These are phyloP conservation scores for Phalacrocorax pelagicus DNA, from an alignment of 2,113 vertebrate species.

Conservation along the genomic window DNA sequence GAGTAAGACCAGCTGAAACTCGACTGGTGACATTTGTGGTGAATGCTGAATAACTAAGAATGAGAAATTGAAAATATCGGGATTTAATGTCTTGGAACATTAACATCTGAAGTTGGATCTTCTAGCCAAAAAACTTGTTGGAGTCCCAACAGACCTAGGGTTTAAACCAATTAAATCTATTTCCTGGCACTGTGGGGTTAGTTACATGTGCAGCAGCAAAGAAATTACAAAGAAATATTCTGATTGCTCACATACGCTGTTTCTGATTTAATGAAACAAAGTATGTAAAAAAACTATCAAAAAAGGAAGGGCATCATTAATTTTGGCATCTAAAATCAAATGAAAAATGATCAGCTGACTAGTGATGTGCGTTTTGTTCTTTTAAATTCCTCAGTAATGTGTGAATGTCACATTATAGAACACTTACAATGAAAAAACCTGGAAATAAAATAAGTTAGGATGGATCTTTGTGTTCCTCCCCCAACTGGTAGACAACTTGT, in stretches of 20 bases:
- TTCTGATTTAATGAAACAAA: constrained; percentile 45
- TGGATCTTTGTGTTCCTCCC: constrained; percentile 56
- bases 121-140: not conserved
- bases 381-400: constrained; percentile 60
- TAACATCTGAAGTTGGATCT: not conserved
- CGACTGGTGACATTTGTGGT: not conserved
- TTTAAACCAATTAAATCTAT: not conserved
- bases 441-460: constrained; percentile 59
- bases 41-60: not conserved
- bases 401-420: constrained; percentile 69
- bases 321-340: constrained; percentile 61
- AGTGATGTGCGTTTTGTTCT: constrained; percentile 59
- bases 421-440: constrained; percentile 60
- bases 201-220: not conserved
- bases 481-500: constrained; percentile 45
- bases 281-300: not conserved
- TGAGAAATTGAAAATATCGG: not conserved
- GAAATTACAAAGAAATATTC: not conserved
- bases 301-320: constrained; percentile 63
- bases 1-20: not conserved
- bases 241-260: not conserved
- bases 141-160: not conserved
- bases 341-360: constrained; percentile 70
- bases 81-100: constrained; percentile 1
- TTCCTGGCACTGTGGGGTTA: not conserved